A percentile compares a stretch with the other conserved stretches of the same genome.
These are phyloP conservation scores for Procambarus clarkii DNA, from an alignment of 1,140 invertebrate species.

Conservation along the genomic window DNA sequence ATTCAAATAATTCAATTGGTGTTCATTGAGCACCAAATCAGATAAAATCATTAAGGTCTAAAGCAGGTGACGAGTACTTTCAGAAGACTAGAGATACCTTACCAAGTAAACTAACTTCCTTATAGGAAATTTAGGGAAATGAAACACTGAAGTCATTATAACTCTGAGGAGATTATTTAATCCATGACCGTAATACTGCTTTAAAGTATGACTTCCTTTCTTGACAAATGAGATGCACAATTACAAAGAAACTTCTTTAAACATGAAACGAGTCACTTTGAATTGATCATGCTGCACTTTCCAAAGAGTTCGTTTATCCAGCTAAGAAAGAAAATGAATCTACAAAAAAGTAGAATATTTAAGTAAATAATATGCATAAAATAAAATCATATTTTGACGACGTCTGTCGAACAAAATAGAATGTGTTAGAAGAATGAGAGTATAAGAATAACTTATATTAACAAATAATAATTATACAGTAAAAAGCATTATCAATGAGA, in stretches of 20 bases:
- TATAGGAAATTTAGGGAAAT: constrained; percentile 41
- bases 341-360: constrained; percentile 18
- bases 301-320: constrained; percentile 3
- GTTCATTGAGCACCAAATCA: background rate
- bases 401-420: constrained; percentile 28
- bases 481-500: constrained; percentile 47
- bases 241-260: constrained; percentile 17
- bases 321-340: constrained; percentile 7
- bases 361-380: constrained; percentile 37
- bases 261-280: constrained; percentile 20
- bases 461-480: constrained; percentile 59
- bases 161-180: constrained; percentile 49
- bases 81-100: constrained; percentile 45
- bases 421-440: constrained; percentile 46
- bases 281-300: constrained; percentile 45
- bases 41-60: background rate
- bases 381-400: constrained; percentile 21
- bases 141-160: constrained; percentile 49
- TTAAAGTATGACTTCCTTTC: constrained; percentile 30
- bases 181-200: constrained; percentile 21
- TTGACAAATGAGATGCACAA: constrained; percentile 34
- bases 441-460: constrained; percentile 51
- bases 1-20: background rate
- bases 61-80: background rate
- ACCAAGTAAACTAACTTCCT: constrained; percentile 48